A percentile compares a stretch with the other conserved stretches of the same genome.
Evolutionary conservation across 64 coral and sea anemone genomes (phyloP).

Genomic region (Actinia equina): DNA sequence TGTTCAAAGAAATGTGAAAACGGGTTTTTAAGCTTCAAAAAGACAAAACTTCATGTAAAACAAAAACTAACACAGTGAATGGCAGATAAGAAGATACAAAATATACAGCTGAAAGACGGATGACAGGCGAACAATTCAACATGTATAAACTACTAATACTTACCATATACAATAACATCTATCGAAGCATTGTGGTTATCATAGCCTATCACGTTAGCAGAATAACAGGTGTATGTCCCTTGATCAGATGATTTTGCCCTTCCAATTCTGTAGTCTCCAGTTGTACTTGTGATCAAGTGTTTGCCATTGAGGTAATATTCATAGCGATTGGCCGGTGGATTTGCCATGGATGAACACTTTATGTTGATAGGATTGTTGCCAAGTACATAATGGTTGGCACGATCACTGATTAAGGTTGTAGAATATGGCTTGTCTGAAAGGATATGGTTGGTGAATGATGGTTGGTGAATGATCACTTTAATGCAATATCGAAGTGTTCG

Average conservation of each 20-base stretch:
- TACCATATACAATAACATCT: conserved; percentile 20
- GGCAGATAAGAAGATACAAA: no score
- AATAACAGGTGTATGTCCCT: conserved; percentile 49
- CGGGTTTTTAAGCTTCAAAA: not conserved
- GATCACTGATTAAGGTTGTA: conserved; percentile 41
- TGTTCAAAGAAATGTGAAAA: not conserved
- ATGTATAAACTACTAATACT: not conserved
- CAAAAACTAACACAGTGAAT: no score
- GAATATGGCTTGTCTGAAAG: conserved; percentile 56
- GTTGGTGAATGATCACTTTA: no score
- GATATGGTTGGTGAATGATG: no score
- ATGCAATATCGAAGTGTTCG: no score
- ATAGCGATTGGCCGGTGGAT: conserved; percentile 61
- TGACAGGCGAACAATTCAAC: no score
- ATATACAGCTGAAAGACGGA: not conserved
- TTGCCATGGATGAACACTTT: conserved; percentile 58
- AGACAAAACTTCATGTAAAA: not conserved
- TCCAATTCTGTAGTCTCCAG: conserved; percentile 33
- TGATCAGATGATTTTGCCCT: conserved; percentile 42
- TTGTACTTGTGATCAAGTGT: conserved; percentile 16
- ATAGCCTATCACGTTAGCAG: conserved; percentile 50
- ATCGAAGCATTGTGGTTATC: conserved; percentile 12
- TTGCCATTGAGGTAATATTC: conserved; percentile 52
- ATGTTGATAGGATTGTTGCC: conserved; percentile 55
- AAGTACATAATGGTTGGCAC: conserved; percentile 39